Evolutionary conservation across 2,888 invertebrate genomes (phyloP), one percentile per base, ranked within the genome.

Genomic region (Harmothoe impar): DNA sequence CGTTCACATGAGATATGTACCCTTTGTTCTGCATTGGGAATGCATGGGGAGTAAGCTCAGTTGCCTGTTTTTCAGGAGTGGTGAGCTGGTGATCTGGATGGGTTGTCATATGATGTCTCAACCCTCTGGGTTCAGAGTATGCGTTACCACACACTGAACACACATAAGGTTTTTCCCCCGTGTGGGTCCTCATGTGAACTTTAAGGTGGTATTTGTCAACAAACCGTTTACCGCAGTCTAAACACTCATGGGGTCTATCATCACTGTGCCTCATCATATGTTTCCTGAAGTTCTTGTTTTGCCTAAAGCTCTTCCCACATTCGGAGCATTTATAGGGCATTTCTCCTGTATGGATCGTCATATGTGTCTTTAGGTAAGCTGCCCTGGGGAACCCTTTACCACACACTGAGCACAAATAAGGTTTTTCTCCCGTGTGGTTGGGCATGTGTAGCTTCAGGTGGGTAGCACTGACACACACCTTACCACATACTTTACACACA

Each of bases 241-340:
- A n/a, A 25, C 84, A 84, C 17, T 15, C 25, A 43, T 43, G 25
- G 20, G 84, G 84, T 52, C 29, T 52, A 0, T 86, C 86, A 1
- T 25, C 29, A 23, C 0, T 86, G 20, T 86, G 86, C 17, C 17
- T 29, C 23, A 15, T 25, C 29, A 12, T 89, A 33, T 89, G 89
- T n/a, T 0, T 68, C 20, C 23, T 68, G 1, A 89, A n/a, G 17
- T 12, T 7, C 23, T 17, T 12, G 0, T 0, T 15, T 12, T 0
- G 3, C 17, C 25, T 89, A 68, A 89, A 89, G 0, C 35, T 33
- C 23, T 56, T 68, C 15, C 68, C 68, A 89, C 89, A 89, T 17
- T 12, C 43, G 5, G 62, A 25, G 62, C 89, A 89, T 35, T 29
- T 33, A 33, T 89, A 35, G 17, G 29, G 29, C 33, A 15, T 89